Evolutionary conservation across 2,888 invertebrate genomes (phyloP).

Genomic region (Brachyptera putata): DNA sequence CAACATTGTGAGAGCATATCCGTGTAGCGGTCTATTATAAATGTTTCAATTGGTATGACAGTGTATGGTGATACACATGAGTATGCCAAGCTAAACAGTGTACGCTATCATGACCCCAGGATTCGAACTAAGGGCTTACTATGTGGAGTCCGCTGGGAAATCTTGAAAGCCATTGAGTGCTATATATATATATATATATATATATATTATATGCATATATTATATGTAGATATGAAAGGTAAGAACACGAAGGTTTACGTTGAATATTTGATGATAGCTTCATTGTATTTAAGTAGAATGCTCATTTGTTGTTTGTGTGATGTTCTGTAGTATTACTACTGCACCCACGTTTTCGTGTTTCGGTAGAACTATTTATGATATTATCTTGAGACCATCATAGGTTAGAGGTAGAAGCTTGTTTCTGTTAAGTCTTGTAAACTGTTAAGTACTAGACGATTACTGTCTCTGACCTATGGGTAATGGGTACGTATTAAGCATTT

Average conservation of each 20-base stretch:
- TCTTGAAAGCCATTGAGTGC: constrained; percentile 4
- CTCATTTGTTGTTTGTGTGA: not conserved
- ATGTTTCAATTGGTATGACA: not conserved
- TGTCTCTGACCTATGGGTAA: too few species aligned
- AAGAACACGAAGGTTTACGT: not conserved
- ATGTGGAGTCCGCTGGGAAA: not conserved
- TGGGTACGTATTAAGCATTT: too few species aligned
- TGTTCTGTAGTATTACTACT: too few species aligned
- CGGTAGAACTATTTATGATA: too few species aligned
- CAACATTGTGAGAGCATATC: constrained; percentile 2
- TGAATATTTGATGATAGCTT: constrained; percentile 17
- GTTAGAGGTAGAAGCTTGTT: too few species aligned
- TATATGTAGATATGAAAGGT: too few species aligned
- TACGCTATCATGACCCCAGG: constrained; percentile 2
- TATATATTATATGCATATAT: not conserved
- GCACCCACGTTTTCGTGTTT: too few species aligned
- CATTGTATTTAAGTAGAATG: not conserved
- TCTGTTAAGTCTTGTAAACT: too few species aligned
- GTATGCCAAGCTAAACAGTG: not conserved
- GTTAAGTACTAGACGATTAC: too few species aligned
- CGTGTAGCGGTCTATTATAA: not conserved
- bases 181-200: too few species aligned
- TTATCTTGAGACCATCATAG: too few species aligned
- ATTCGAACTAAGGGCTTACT: constrained; percentile 2
- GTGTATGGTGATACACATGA: not conserved